Evolutionary conservation across 1,140 invertebrate species (phyloP), one percentile per base, ranked within the genome.

Genomic region (Drosophila nannoptera): DNA sequence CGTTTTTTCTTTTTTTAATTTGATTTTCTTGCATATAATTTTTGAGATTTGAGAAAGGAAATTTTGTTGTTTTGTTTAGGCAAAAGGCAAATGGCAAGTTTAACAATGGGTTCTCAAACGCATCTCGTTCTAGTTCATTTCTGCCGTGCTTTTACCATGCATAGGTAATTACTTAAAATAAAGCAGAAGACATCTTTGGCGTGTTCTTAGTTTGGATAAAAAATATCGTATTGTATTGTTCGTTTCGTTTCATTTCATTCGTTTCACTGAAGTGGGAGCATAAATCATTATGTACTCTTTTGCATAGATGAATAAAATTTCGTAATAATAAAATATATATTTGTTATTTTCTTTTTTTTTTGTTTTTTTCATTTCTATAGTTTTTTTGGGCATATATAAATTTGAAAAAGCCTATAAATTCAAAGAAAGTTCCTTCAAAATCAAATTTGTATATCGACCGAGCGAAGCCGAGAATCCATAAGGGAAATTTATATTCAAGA

Each of bases 131-230:
- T 12, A 45, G 7, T 61, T 50, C n/a, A 22, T 16, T 61, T 16
- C 8, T 31, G 29, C 8, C 5, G 29, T 32, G 9, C 4, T 59
- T 36, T 46, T 36, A 22, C 50, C 43, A 65, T 68, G 69, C 53
- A 42, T 68, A 31, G 61, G 49, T 70, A 59, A 67, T 52, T 81
- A 86, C 80, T 84, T 84, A 75, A 81, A 84, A 86, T 69, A 68
- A 84, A 84, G 81, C 81, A 84, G 81, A 84, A 84, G 81, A 84
- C 81, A 86, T 84, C 81, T 84, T 84, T 84, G 81, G 81, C 77
- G 82, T 86, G 81, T 84, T 67, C 71, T 56, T 76, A 74, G 76
- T 76, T 77, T 61, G 73, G 78, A 78, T 86, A 87, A 77, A 87
- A 73, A 69, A 69, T 69, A 55, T 55, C 49, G 12, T 60, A 22